phyloP scores from a whole-genome alignment of 2,113 vertebrate species.

The Prochilodus magdalenae region DNA sequence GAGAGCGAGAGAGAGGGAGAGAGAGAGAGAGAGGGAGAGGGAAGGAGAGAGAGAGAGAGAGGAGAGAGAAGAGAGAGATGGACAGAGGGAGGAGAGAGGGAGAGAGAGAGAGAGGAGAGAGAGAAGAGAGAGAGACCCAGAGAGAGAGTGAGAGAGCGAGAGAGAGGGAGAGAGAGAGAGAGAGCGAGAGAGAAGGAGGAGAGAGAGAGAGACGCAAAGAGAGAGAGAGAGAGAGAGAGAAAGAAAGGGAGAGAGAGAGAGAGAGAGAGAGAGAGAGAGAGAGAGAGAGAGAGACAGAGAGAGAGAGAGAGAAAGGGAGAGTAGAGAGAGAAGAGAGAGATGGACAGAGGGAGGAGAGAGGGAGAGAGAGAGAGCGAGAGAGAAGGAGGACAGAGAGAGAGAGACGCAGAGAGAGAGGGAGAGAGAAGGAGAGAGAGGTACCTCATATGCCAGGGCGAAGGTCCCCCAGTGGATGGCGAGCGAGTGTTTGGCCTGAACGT shows the following conservation, averaged over 20 bases:
- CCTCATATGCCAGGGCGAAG: constrained; percentile 94
- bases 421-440: constrained; percentile 60
- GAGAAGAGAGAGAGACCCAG: not conserved
- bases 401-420: constrained; percentile 29
- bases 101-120: not conserved
- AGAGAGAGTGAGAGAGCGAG: constrained; percentile 24
- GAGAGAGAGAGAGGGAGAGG: constrained; percentile 18
- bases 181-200: no score
- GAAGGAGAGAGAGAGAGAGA: no score
- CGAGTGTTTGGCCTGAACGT: constrained; percentile 89
- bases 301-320: not conserved
- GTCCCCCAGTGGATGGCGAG: constrained; percentile 97
- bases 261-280: no score
- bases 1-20: not conserved
- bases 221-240: constrained; percentile 32
- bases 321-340: not conserved
- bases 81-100: no score
- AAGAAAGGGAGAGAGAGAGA: not conserved
- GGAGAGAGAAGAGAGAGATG: not conserved
- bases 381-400: no score
- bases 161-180: not conserved
- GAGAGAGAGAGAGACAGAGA: not conserved
- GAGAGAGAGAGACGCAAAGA: not conserved
- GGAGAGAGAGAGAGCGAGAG: not conserved
- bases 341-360: no score